These are phyloP conservation scores for Mesaphorura yosii DNA, from an alignment of 1,140 invertebrate species.

Conservation along the genomic window DNA sequence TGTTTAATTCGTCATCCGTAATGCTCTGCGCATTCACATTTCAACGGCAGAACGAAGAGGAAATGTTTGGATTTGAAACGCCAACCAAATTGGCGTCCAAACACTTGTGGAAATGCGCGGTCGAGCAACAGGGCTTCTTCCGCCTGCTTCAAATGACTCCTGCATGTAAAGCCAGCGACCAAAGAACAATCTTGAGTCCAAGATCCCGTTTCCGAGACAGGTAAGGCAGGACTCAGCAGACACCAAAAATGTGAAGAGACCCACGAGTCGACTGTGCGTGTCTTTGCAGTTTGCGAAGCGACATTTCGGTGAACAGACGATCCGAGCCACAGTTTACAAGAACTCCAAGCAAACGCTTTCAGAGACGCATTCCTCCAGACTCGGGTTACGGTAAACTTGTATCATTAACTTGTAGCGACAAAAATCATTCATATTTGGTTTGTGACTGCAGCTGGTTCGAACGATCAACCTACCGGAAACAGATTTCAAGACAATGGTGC, in stretches of 20 bases:
- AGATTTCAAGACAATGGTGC: too few relatives aligned
- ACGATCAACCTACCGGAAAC: too few relatives aligned
- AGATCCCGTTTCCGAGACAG: conserved; percentile 58
- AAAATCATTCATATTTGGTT: conserved; percentile 24
- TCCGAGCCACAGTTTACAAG: conserved; percentile 71
- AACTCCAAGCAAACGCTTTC: conserved; percentile 66
- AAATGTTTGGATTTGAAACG: conserved; percentile 89
- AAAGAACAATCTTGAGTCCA: conserved; percentile 59
- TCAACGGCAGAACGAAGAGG: conserved; percentile 69
- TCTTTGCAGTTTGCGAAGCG: conserved; percentile 18
- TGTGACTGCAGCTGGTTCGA: too few relatives aligned
- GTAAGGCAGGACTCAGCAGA: conserved; percentile 40
- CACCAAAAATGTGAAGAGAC: too few relatives aligned
- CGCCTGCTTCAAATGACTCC: conserved; percentile 66
- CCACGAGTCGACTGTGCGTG: too few relatives aligned
- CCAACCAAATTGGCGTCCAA: conserved; percentile 88
- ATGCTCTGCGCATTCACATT: not conserved
- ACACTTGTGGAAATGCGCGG: conserved; percentile 95
- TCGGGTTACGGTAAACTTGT: conserved; percentile 31
- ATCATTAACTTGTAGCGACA: conserved; percentile 14
- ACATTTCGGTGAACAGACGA: conserved; percentile 20
- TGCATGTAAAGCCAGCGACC: conserved; percentile 45
- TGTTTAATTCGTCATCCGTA: not conserved
- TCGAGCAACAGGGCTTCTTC: conserved; percentile 98
- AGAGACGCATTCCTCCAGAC: conserved; percentile 49